Conservation (phyloP, 2,113 vertebrate genomes). For the Pycnonotus jocosus region DNA sequence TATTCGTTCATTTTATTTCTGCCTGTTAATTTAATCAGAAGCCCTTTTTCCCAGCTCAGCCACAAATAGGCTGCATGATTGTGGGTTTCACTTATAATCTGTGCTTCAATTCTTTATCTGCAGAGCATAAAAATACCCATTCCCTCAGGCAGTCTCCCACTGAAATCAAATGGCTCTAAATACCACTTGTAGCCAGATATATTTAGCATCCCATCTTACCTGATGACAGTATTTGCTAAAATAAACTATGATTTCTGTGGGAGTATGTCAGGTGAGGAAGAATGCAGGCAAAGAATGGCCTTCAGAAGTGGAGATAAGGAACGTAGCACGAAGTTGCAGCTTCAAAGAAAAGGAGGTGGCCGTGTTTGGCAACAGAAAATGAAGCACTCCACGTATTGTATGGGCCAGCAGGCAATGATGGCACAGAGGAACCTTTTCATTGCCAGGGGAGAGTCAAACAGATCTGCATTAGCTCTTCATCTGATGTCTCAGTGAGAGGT, state of each 20-base stretch:
- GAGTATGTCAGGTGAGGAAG: not conserved
- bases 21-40: not conserved
- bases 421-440: not conserved
- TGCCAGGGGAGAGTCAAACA: not conserved
- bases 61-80: not conserved
- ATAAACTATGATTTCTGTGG: not conserved
- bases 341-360: not conserved
- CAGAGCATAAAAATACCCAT: not conserved
- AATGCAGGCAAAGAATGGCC: not conserved
- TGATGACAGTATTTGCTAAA: not conserved
- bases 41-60: not conserved
- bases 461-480: not conserved
- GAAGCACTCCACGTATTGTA: not conserved
- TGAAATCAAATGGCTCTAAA: not conserved
- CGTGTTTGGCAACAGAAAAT: not conserved
- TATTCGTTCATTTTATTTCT: not conserved
- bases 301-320: not conserved
- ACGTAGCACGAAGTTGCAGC: not conserved
- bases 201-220: not conserved
- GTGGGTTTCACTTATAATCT: not conserved
- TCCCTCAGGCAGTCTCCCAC: not conserved
- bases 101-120: not conserved
- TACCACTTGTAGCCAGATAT: not conserved
- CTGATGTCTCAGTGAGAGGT: not conserved
- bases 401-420: not conserved